Conservation (phyloP, 2,113 vertebrate species). For the Stercorarius parasiticus region DNA sequence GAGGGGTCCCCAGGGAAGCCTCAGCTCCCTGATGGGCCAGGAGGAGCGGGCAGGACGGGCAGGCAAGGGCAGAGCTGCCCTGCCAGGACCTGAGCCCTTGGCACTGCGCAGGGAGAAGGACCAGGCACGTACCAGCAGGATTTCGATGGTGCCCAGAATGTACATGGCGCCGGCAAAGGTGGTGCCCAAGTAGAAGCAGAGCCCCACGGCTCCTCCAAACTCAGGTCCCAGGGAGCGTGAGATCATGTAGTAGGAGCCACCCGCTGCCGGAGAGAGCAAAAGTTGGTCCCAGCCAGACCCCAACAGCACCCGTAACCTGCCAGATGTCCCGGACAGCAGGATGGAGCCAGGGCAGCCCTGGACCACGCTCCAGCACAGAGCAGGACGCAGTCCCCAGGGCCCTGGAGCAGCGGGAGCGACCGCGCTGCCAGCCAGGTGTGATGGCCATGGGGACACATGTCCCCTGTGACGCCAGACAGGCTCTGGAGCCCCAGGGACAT, state of each 20-base stretch:
- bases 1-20: not conserved
- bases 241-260: slow-evolving; percentile 99
- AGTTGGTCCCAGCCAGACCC: not conserved
- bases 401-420: fast-evolving
- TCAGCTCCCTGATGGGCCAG: not conserved
- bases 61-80: not conserved
- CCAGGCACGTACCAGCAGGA: slow-evolving; percentile 87
- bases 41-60: fast-evolving
- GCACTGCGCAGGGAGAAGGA: fast-evolving
- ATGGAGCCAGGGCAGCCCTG: not conserved
- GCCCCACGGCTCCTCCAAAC: slow-evolving; percentile 96
- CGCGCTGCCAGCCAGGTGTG: not conserved
- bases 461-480: not conserved
- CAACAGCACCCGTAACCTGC: not conserved
- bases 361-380: not conserved
- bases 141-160: slow-evolving; percentile 97
- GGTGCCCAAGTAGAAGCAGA: slow-evolving; percentile 98
- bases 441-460: not conserved
- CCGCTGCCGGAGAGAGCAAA: slow-evolving; percentile 78
- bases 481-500: not conserved
- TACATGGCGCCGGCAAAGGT: slow-evolving; percentile 98
- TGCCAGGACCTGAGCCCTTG: not conserved
- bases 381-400: not conserved
- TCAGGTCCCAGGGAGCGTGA: slow-evolving; percentile 96
- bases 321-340: not conserved